phyloP scores from a whole-genome alignment of 2,113 vertebrate species.

The Galeopterus variegatus region DNA sequence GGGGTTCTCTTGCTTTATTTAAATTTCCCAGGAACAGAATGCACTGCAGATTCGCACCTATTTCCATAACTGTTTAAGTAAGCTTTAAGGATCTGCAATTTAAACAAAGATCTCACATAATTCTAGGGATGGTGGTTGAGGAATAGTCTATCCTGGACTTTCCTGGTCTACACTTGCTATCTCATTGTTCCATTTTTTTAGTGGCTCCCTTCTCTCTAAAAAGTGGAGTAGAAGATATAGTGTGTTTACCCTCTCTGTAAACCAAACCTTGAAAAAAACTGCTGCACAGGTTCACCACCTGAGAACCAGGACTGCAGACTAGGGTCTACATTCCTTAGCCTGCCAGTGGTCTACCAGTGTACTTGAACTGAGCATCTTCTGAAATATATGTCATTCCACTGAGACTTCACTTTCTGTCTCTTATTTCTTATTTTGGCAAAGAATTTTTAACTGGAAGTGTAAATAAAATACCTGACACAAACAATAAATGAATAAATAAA shows the following conservation, averaged over 20 bases:
- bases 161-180: background rate
- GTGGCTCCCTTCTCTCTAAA: background rate
- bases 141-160: background rate
- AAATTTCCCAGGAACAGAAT: background rate
- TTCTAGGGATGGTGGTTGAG: background rate
- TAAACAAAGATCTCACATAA: background rate
- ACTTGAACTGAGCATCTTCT: background rate
- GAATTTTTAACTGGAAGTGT: background rate
- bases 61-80: background rate
- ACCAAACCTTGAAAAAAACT: background rate
- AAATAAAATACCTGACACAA: background rate
- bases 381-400: background rate
- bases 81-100: background rate
- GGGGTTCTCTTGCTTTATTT: background rate
- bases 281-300: background rate
- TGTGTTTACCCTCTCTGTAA: background rate
- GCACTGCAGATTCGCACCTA: background rate
- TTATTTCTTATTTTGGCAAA: background rate
- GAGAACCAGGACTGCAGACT: too few species aligned
- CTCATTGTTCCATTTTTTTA: background rate
- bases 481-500: background rate
- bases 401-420: background rate
- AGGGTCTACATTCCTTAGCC: background rate
- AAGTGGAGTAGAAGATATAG: background rate
- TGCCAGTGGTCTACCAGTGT: too few species aligned